phyloP scores from a whole-genome alignment of 2,797 vertebrate genomes.

The Micromesistius poutassou region DNA sequence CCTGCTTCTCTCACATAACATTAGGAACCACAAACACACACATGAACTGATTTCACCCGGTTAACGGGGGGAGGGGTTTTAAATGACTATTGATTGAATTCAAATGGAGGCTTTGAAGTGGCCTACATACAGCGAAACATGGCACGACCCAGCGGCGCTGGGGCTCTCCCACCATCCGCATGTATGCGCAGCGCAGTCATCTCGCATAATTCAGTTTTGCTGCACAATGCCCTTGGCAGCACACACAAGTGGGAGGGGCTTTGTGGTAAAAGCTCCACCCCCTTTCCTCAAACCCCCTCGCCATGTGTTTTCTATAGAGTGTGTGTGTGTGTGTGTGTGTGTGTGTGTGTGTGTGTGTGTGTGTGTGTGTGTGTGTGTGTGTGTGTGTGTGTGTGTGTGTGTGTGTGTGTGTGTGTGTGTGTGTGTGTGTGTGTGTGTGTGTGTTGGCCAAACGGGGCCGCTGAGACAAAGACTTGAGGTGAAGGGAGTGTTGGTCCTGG shows the following conservation, averaged over 20 bases:
- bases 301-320: constrained; percentile 7
- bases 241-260: neutral
- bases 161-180: neutral
- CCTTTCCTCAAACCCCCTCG: neutral
- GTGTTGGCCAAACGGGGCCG: neutral
- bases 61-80: neutral
- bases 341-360: constrained; percentile 4
- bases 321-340: neutral
- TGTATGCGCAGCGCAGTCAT: neutral
- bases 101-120: constrained; percentile 3
- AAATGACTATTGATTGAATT: constrained; percentile 2
- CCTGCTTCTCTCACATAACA: neutral
- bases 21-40: constrained; percentile 8
- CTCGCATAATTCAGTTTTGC: neutral
- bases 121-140: neutral
- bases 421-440: neutral
- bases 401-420: neutral
- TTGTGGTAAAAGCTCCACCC: neutral
- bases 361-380: neutral
- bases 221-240: neutral
- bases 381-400: neutral
- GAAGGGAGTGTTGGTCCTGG: neutral
- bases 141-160: neutral
- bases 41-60: constrained; percentile 1
- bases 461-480: neutral